A percentile compares a stretch with the other conserved stretches of the same genome.
Evolutionary conservation across 2,888 invertebrate species (phyloP).

Genomic region (Heliconius cydno): DNA sequence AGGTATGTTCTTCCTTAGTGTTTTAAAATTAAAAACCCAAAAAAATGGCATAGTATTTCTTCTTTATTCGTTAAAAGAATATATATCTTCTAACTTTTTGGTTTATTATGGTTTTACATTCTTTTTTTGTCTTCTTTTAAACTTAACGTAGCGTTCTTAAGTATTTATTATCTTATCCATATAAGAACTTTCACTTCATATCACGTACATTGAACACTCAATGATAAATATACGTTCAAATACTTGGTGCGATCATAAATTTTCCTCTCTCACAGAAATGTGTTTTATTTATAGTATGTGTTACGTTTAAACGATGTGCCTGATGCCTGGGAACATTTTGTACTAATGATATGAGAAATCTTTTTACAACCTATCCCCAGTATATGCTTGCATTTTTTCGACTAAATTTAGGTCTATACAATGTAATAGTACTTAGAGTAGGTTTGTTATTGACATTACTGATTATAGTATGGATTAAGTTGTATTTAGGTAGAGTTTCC

Average conservation of each 20-base stretch:
- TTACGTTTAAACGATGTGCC: slow-evolving; percentile 6
- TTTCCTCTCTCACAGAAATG: slow-evolving; percentile 4
- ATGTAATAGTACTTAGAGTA: background rate
- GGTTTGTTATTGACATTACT: background rate
- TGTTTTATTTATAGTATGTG: slow-evolving; percentile 17
- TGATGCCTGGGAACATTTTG: slow-evolving; percentile 6
- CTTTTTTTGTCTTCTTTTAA: too few species aligned
- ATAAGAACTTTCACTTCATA: background rate
- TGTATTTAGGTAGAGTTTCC: background rate
- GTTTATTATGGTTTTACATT: too few species aligned
- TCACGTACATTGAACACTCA: slow-evolving; percentile 9
- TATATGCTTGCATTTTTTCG: background rate
- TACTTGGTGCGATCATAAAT: slow-evolving; percentile 19
- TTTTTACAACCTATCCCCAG: background rate
- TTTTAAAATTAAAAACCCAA: too few species aligned
- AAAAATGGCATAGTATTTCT: too few species aligned
- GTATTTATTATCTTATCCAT: too few species aligned
- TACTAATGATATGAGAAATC: slow-evolving; percentile 12
- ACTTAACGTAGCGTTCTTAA: too few species aligned
- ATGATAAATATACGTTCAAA: slow-evolving; percentile 14
- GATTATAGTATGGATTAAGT: background rate
- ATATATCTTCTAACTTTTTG: too few species aligned
- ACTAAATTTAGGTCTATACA: background rate
- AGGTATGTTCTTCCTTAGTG: too few species aligned
- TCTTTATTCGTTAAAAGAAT: too few species aligned